These are phyloP conservation scores for Charaxes varanes DNA, from an alignment of 1,140 invertebrate genomes.

Conservation along the genomic window DNA sequence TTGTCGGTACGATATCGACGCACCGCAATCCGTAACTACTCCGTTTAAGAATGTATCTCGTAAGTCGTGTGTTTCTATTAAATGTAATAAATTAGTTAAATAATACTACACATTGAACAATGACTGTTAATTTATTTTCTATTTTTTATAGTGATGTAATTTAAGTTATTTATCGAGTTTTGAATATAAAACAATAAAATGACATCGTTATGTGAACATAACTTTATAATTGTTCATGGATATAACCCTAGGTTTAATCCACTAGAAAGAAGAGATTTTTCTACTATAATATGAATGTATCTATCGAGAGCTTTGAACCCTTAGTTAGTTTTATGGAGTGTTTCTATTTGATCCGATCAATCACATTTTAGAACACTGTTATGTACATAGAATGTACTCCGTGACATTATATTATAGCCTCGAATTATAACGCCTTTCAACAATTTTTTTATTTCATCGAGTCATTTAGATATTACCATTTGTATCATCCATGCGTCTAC, in stretches of 20 bases:
- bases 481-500: background rate
- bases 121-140: constrained; percentile 71
- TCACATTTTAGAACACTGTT: no score
- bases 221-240: background rate
- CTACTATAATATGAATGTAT: background rate
- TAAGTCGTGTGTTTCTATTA: constrained; percentile 62
- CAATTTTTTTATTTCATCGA: background rate
- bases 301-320: background rate
- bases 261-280: background rate
- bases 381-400: no score
- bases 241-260: background rate
- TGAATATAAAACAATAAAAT: constrained; percentile 38
- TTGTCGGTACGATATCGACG: constrained; percentile 42
- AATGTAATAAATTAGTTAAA: constrained; percentile 51
- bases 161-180: constrained; percentile 67
- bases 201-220: constrained; percentile 8
- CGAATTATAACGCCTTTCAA: no score
- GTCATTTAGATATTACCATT: no score
- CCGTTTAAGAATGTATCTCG: constrained; percentile 53
- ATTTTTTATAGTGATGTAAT: constrained; percentile 52
- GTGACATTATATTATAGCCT: no score
- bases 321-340: constrained; percentile 1
- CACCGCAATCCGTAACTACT: constrained; percentile 63
- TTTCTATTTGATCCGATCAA: no score
- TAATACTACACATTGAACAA: constrained; percentile 65